Conservation (phyloP, 2,113 vertebrate genomes). For the Crotalus horridus region DNA sequence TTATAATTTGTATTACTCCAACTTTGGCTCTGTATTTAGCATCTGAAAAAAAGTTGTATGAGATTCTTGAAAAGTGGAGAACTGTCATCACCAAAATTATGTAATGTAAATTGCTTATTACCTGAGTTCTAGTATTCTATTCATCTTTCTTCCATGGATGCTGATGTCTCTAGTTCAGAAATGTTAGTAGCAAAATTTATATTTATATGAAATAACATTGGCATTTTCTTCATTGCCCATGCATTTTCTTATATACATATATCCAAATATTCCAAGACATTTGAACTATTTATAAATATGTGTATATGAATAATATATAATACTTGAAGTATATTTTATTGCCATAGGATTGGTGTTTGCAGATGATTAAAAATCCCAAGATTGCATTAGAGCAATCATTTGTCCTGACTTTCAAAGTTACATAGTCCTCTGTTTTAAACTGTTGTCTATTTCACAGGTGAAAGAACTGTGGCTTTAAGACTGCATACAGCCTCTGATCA, state of each 20-base stretch:
- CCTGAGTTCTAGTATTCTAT: background rate
- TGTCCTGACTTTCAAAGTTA: background rate
- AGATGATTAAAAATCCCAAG: background rate
- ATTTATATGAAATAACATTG: background rate
- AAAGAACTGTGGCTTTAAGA: background rate
- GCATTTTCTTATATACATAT: background rate
- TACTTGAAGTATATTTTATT: background rate
- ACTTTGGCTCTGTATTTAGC: background rate
- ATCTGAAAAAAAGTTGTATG: slow-evolving; percentile 21
- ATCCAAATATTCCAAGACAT: background rate
- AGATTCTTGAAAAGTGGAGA: background rate
- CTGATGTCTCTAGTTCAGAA: background rate
- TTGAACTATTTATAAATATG: background rate
- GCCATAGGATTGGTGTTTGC: slow-evolving; percentile 15
- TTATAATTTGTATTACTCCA: background rate
- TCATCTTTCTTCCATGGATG: background rate
- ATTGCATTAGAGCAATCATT: background rate
- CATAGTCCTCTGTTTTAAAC: background rate
- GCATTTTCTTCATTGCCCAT: background rate
- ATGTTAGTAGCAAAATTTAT: background rate
- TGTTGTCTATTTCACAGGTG: background rate
- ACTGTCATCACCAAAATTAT: background rate
- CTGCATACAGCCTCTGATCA: background rate
- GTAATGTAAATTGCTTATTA: background rate
- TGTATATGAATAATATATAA: slow-evolving; percentile 4